A percentile compares a stretch with the other conserved stretches of the same genome.
These are phyloP conservation scores for Globicephala melas DNA, from an alignment of 2,113 vertebrate species.

Conservation along the genomic window DNA sequence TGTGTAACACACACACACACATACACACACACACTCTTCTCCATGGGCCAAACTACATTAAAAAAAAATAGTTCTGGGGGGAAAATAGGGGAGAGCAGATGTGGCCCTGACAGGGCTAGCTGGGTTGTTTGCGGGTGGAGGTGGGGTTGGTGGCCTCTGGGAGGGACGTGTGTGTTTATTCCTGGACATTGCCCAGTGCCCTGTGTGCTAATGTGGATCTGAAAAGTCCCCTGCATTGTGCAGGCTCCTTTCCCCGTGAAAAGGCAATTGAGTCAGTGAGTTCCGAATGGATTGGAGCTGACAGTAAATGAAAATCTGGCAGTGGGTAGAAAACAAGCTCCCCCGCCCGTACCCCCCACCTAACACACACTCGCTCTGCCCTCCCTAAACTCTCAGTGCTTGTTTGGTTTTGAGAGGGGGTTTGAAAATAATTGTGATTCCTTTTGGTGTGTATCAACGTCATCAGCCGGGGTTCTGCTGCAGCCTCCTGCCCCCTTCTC, in stretches of 20 bases:
- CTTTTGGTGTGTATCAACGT: neutral
- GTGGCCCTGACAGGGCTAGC: neutral
- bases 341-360: neutral
- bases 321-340: slow-evolving; percentile 56
- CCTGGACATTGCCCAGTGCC: slow-evolving; percentile 60
- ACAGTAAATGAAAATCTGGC: slow-evolving; percentile 67
- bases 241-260: slow-evolving; percentile 73
- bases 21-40: neutral
- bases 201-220: slow-evolving; percentile 63
- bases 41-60: neutral
- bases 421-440: neutral
- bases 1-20: no score
- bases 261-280: slow-evolving; percentile 71
- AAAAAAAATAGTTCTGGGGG: neutral
- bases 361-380: neutral
- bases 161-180: slow-evolving; percentile 45
- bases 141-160: slow-evolving; percentile 1
- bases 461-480: neutral
- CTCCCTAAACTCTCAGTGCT: neutral
- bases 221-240: slow-evolving; percentile 69
- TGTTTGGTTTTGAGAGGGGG: neutral
- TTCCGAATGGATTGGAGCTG: slow-evolving; percentile 52
- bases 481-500: neutral
- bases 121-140: neutral
- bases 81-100: neutral